These are phyloP conservation scores for Daboia siamensis DNA, from an alignment of 2,113 vertebrate species.

Conservation along the genomic window DNA sequence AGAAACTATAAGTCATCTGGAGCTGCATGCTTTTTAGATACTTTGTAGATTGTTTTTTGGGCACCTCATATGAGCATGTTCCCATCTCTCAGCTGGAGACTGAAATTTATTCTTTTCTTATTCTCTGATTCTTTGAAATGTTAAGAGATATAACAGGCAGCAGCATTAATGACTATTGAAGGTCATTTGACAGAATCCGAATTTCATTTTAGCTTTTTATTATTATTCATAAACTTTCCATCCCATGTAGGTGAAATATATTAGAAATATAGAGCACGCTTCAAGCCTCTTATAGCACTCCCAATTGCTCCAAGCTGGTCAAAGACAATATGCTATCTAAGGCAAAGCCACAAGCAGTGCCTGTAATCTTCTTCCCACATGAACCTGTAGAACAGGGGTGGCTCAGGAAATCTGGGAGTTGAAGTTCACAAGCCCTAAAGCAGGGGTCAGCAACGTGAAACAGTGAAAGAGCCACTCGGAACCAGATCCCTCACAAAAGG, in stretches of 20 bases:
- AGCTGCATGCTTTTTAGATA: neutral
- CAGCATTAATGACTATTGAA: neutral
- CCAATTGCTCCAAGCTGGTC: neutral
- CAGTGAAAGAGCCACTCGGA: no score
- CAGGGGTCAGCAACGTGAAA: no score
- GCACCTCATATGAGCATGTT: neutral
- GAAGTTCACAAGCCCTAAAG: neutral
- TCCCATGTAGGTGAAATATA: neutral
- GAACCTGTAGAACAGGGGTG: neutral
- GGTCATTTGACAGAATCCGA: neutral
- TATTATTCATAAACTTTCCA: neutral
- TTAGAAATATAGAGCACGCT: neutral
- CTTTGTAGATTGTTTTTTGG: neutral
- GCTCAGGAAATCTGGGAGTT: neutral
- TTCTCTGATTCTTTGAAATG: neutral
- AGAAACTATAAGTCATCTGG: neutral
- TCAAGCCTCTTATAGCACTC: neutral
- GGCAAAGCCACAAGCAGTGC: neutral
- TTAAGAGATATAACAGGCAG: neutral
- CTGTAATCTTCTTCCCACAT: neutral
- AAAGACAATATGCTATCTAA: neutral
- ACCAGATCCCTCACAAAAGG: no score
- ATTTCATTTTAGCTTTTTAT: neutral
- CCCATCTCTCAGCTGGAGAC: neutral
- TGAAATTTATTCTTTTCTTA: neutral